phyloP scores from a whole-genome alignment of 2,113 vertebrate genomes.

The Myotis lucifugus region DNA sequence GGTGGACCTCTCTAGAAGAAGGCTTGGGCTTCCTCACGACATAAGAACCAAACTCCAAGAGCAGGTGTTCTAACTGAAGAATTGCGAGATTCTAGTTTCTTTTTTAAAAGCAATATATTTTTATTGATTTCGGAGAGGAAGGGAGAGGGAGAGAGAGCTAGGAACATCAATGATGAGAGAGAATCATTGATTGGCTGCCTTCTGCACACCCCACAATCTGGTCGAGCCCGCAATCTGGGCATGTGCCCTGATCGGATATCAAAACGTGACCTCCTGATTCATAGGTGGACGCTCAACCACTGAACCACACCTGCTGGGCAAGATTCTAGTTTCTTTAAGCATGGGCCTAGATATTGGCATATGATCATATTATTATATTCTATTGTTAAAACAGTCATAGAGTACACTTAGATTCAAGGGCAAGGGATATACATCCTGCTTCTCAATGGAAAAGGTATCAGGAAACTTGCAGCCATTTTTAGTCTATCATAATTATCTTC shows the following conservation, averaged over 20 bases:
- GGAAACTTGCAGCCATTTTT: not conserved
- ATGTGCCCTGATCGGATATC: no score
- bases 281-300: no score
- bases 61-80: not conserved
- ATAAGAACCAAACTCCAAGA: not conserved
- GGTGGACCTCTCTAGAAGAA: not conserved
- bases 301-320: not conserved
- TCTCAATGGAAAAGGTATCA: not conserved
- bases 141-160: no score
- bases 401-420: not conserved
- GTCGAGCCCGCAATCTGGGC: no score
- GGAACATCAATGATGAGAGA: no score
- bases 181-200: no score
- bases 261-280: no score
- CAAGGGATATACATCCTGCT: not conserved
- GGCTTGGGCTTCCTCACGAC: not conserved
- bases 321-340: not conserved
- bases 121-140: no score
- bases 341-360: not conserved
- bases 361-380: not conserved
- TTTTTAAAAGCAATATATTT: not conserved
- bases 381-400: not conserved
- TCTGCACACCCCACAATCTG: no score
- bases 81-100: not conserved
- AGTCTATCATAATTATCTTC: not conserved